Percentiles rank a stretch among this genome's conserved stretches.
phyloP scores from a whole-genome alignment of 2,113 vertebrate genomes.

The Muntiacus muntjak region DNA sequence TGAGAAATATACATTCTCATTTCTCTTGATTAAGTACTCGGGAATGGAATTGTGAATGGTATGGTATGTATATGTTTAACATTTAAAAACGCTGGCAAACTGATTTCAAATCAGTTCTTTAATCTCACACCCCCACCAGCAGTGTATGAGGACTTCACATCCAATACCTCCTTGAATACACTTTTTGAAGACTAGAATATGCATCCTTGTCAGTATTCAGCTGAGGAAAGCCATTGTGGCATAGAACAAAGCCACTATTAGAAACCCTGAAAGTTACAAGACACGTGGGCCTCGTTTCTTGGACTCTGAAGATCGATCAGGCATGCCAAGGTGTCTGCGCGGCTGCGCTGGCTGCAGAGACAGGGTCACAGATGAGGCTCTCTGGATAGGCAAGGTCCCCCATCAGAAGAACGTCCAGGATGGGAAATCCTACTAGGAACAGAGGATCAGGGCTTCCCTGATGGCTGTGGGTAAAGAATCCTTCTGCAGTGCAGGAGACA shows the following conservation, averaged over 20 bases:
- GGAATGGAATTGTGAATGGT: not conserved
- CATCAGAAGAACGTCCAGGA: not conserved
- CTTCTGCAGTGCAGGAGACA: not conserved
- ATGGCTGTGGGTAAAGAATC: not conserved
- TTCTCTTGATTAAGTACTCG: not conserved
- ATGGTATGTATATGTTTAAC: accelerated
- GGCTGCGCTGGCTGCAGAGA: not conserved
- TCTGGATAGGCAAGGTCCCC: no score
- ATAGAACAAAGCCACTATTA: not conserved
- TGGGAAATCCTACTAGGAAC: not conserved
- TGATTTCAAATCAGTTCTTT: not conserved
- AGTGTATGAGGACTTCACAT: not conserved
- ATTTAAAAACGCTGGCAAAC: not conserved
- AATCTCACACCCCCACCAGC: no score
- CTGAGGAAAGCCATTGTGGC: not conserved
- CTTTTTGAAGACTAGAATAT: not conserved
- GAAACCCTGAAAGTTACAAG: not conserved
- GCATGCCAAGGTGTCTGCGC: no score
- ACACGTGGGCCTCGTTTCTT: not conserved
- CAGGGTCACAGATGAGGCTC: not conserved
- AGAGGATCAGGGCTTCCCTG: not conserved
- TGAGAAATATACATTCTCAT: not conserved
- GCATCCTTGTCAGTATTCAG: not conserved
- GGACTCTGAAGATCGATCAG: not conserved
- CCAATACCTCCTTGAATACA: not conserved